phyloP scores from a whole-genome alignment of 2,888 invertebrate species.

The Drosophila merina region DNA sequence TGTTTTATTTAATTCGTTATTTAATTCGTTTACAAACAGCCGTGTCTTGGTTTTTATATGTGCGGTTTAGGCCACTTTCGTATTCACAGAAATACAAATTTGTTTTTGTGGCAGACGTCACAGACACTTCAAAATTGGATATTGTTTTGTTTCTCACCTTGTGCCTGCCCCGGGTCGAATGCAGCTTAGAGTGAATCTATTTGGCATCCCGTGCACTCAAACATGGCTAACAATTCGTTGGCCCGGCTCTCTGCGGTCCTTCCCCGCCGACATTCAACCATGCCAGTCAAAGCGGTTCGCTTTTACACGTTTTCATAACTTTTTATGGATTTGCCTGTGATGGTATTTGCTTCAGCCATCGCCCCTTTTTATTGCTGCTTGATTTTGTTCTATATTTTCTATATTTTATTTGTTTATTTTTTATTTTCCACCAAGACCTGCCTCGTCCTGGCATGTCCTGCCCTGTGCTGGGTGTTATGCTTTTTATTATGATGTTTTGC shows the following conservation, averaged over 20 bases:
- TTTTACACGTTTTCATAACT: conserved; percentile 66
- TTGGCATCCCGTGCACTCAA: conserved; percentile 30
- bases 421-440: conserved; percentile 19
- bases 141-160: conserved; percentile 29
- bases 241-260: conserved; percentile 5
- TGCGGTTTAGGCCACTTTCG: neutral
- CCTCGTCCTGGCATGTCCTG: too few species aligned
- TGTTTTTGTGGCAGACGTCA: conserved; percentile 31
- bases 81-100: neutral
- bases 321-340: conserved; percentile 58
- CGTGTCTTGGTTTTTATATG: neutral
- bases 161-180: neutral
- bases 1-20: neutral
- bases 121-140: conserved; percentile 39
- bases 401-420: conserved; percentile 59
- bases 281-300: conserved; percentile 33
- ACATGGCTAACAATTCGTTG: conserved; percentile 40
- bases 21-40: too few species aligned
- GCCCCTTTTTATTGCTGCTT: conserved; percentile 47
- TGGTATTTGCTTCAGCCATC: conserved; percentile 43
- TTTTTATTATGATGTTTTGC: conserved; percentile 50
- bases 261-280: neutral
- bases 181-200: conserved; percentile 35
- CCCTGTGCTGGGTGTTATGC: conserved; percentile 14
- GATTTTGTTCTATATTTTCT: conserved; percentile 51